These are phyloP conservation scores for Octonoba sinensis DNA, from an alignment of 2,888 invertebrate genomes.

Conservation along the genomic window DNA sequence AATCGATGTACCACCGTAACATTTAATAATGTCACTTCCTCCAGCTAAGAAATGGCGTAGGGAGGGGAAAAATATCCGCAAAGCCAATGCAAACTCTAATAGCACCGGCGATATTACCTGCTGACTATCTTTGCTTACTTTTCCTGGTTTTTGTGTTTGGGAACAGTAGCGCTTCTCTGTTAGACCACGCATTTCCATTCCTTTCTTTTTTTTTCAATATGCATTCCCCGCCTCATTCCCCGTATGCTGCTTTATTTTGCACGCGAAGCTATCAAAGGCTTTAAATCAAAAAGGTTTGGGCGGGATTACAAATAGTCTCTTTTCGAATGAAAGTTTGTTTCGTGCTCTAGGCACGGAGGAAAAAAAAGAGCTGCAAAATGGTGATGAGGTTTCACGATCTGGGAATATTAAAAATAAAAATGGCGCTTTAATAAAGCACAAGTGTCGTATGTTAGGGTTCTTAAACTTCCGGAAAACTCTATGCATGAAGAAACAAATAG, in stretches of 20 bases:
- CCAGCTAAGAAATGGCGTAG: no score
- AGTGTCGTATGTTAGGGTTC: no score
- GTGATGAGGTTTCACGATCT: no score
- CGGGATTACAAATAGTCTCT: not conserved
- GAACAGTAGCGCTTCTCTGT: slow-evolving; percentile 6
- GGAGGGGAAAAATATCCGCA: no score
- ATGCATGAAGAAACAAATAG: no score
- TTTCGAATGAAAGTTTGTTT: not conserved
- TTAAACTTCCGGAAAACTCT: no score
- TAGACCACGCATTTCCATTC: not conserved
- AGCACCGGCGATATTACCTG: not conserved
- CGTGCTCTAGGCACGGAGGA: no score
- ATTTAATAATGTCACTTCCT: no score
- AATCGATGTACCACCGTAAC: no score
- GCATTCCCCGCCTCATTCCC: not conserved
- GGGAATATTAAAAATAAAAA: no score
- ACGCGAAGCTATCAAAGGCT: not conserved
- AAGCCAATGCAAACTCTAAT: not conserved
- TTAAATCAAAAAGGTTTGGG: not conserved
- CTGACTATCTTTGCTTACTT: slow-evolving; percentile 11
- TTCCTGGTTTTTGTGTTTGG: slow-evolving; percentile 25
- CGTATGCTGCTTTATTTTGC: not conserved
- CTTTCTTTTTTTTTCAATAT: slow-evolving; percentile 1
- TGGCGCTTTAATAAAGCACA: no score
- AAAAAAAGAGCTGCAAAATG: no score